phyloP scores from a whole-genome alignment of 2,113 vertebrate genomes.

The human (Homo sapiens) region GRCh38 chr1:189926501-189927000 shows the following conservation, averaged over 20 bases:
- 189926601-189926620: too few species aligned
- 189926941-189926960: neutral
- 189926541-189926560: too few species aligned
- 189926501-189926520: too few species aligned
- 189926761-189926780: neutral
- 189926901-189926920: neutral
- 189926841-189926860: neutral
- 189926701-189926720: neutral
- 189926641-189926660: too few species aligned
- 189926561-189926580: too few species aligned
- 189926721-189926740: neutral
- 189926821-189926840: neutral
- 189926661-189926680: too few species aligned
- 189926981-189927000: neutral
- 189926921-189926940: neutral
- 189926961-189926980: neutral
- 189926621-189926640: too few species aligned
- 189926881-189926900: neutral
- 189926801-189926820: neutral
- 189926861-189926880: neutral
- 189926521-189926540: fast-evolving
- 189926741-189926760: neutral
- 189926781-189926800: neutral
- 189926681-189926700: neutral
- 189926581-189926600: too few species aligned